Conservation (phyloP, 2,888 invertebrate genomes). For the Miltochrista miniata region DNA sequence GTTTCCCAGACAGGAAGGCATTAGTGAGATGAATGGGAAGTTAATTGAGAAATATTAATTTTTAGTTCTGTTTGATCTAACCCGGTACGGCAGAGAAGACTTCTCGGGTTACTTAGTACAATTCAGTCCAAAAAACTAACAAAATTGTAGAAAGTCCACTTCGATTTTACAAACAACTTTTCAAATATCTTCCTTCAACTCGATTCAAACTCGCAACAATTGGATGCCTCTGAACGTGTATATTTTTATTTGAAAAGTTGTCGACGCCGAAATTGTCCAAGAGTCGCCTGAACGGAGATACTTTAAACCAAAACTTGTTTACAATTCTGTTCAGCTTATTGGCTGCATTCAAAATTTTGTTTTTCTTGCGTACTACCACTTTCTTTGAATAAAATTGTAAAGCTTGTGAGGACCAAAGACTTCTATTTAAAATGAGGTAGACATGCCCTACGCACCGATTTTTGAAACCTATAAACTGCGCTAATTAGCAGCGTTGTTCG, state of each 20-base stretch:
- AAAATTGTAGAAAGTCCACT: constrained; percentile 22
- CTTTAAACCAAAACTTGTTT: constrained; percentile 18
- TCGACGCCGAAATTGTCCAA: constrained; percentile 30
- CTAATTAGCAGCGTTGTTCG: no score
- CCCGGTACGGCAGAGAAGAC: not conserved
- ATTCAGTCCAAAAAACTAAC: not conserved
- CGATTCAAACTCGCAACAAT: constrained; percentile 31
- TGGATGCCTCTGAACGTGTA: constrained; percentile 31
- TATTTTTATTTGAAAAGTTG: constrained; percentile 39
- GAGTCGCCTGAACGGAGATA: constrained; percentile 11
- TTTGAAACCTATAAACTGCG: no score
- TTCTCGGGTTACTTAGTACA: not conserved
- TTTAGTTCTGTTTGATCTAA: no score
- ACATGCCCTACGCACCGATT: no score
- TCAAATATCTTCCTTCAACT: constrained; percentile 25
- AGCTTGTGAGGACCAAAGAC: no score
- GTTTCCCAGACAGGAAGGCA: not conserved
- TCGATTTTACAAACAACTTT: constrained; percentile 30
- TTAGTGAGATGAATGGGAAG: not conserved
- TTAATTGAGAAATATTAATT: no score
- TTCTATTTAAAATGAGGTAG: no score
- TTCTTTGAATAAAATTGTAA: no score
- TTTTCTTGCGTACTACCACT: no score
- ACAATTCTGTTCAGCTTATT: constrained; percentile 7
- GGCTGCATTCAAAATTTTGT: not conserved